Evolutionary conservation across 2,888 invertebrate genomes (phyloP).

Genomic region (Aphodius sticticus): DNA sequence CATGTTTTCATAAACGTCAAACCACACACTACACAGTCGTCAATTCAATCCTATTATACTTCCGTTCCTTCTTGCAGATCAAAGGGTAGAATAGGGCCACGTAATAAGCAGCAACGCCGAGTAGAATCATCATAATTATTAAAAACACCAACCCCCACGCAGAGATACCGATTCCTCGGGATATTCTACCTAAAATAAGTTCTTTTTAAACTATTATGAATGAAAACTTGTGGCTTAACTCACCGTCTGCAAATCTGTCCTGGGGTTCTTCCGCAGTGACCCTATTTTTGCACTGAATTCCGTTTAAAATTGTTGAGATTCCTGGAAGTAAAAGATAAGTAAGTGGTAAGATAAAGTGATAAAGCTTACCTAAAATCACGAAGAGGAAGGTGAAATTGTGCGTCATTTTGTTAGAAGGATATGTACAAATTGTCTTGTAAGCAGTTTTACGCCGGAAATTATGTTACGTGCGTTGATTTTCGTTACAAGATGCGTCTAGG

Average conservation of each 20-base stretch:
- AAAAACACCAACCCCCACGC: constrained; percentile 73
- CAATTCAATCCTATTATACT: constrained; percentile 66
- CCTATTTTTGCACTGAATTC: background rate
- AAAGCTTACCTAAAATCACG: background rate
- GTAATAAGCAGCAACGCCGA: constrained; percentile 68
- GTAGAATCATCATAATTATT: constrained; percentile 62
- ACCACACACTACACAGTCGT: constrained; percentile 54
- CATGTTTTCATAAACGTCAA: background rate
- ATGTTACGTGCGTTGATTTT: background rate
- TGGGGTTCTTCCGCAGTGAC: background rate
- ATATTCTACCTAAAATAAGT: background rate
- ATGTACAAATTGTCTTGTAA: background rate
- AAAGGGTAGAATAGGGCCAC: constrained; percentile 73
- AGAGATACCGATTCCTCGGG: constrained; percentile 63
- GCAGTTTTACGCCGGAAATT: background rate
- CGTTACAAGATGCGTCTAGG: background rate
- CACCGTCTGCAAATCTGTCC: background rate
- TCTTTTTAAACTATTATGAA: background rate
- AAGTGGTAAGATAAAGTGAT: background rate
- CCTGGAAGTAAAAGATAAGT: background rate
- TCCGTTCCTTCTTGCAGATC: constrained; percentile 66
- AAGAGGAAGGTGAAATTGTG: background rate
- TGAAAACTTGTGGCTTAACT: background rate
- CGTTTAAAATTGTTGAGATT: background rate
- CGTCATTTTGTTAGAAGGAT: background rate